These are phyloP conservation scores for Bryconaethiops microstoma DNA, from an alignment of 2,797 vertebrate species.

Conservation along the genomic window DNA sequence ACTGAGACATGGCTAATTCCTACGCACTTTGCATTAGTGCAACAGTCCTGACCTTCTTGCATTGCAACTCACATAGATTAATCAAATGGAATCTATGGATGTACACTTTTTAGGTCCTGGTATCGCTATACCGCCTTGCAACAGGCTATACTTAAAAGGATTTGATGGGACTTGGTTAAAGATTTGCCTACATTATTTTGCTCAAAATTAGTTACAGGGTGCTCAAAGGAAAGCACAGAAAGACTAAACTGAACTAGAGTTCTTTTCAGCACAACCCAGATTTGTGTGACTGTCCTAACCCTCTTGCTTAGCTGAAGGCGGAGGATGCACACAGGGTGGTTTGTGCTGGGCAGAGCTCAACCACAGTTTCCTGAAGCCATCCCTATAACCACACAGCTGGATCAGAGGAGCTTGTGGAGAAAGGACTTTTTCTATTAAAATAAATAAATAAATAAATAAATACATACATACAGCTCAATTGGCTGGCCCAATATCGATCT, in stretches of 20 bases:
- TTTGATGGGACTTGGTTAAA: too few species aligned
- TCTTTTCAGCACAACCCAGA: conserved; percentile 21
- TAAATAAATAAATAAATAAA: too few species aligned
- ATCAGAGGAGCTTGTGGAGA: conserved; percentile 14
- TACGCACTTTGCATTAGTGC: conserved; percentile 14
- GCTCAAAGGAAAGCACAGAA: too few species aligned
- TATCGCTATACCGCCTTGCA: too few species aligned
- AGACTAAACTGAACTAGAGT: neutral
- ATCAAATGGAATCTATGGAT: neutral
- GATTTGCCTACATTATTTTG: too few species aligned
- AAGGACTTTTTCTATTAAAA: too few species aligned
- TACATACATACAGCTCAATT: conserved; percentile 25
- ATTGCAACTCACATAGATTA: conserved; percentile 30
- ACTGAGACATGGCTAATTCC: conserved; percentile 4
- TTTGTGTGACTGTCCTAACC: conserved; percentile 8
- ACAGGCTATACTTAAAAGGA: too few species aligned
- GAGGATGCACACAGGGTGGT: conserved; percentile 29
- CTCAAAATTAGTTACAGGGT: too few species aligned
- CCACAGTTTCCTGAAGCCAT: conserved; percentile 32
- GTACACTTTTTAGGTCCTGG: too few species aligned
- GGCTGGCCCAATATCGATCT: conserved; percentile 20
- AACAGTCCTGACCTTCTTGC: conserved; percentile 1
- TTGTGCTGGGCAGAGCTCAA: conserved; percentile 29
- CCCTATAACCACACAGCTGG: conserved; percentile 39
- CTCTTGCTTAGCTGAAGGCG: conserved; percentile 12